Evolutionary conservation across 64 coral and sea anemone genomes (phyloP), one percentile per base, ranked within the genome.

Genomic region (Actinia equina): DNA sequence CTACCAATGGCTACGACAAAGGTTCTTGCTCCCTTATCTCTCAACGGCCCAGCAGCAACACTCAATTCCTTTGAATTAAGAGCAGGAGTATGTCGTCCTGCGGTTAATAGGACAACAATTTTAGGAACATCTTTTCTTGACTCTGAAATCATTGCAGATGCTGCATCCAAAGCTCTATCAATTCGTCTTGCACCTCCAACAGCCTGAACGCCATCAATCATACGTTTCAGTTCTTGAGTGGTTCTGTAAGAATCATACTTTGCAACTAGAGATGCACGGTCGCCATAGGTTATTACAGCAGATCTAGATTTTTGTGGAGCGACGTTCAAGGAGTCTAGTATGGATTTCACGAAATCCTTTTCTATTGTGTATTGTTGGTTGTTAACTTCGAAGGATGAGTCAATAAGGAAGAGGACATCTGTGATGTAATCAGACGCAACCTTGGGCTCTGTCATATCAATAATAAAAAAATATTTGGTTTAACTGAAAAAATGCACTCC

Each of bases 1-100:
- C 37, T 90, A 44, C 89, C 93, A 53, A 94, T 84, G 60, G 93
- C 65, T 44, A 94, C 81, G 42, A 91, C 85, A 70, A 94, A 89
- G 61, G 59, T 81, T 26, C 49, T 89, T 45, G 78, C 87, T 18
- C 79, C 87, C 7, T 45, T 2, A 89, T 51, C 22, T 70, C 80
- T 64, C 18, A 89, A 78, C 12, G 57, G 87, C 26, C 30, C 83
- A 14, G 56, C 81, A 17, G 79, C 78, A 16, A 54, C 87, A 52
- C 62, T 46, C n/a, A 89, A 44, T 7, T 61, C 18, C 18, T 61
- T 89, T 42, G 42, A 41, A 44, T 19, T 14, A 44, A 19, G 9
- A 43, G 37, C 41, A 17, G 11, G 16, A 12, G 16, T 17, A 79
- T 79, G 76, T 45, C 16, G 76, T 7, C 89, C 89, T 15, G 82